These are phyloP conservation scores for Chaenocephalus aceratus DNA, from an alignment of 2,113 vertebrate species.

Conservation along the genomic window DNA sequence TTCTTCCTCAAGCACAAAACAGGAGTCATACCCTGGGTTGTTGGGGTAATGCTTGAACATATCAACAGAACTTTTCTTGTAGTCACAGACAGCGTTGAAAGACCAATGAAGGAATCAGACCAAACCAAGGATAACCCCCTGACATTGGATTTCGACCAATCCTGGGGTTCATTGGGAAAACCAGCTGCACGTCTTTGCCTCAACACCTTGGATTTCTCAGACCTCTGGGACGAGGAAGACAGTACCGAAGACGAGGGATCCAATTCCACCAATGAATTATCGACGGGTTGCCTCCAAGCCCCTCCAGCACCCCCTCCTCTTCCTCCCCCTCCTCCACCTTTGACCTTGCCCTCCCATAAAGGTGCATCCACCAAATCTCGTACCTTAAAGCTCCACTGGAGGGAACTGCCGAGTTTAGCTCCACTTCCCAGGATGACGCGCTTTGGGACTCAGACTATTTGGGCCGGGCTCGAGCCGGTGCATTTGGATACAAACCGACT, in stretches of 20 bases:
- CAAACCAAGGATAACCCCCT: constrained; percentile 43
- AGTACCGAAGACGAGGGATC: constrained; percentile 64
- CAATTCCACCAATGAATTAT: not conserved
- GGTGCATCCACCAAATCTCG: constrained; percentile 20
- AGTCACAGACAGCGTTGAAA: not conserved
- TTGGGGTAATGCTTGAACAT: too few species aligned
- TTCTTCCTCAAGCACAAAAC: not conserved
- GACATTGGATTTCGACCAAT: constrained; percentile 60
- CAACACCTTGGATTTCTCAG: constrained; percentile 83
- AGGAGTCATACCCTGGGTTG: not conserved
- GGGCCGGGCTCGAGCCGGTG: constrained; percentile 81
- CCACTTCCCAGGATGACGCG: constrained; percentile 80
- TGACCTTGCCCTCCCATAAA: not conserved
- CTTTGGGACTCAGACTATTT: constrained; percentile 83
- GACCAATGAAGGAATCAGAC: constrained; percentile 75
- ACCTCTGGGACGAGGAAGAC: constrained; percentile 86
- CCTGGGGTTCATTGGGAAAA: constrained; percentile 63
- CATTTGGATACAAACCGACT: constrained; percentile 78
- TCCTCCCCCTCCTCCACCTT: constrained; percentile 54
- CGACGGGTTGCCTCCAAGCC: not conserved
- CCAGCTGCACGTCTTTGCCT: constrained; percentile 71
- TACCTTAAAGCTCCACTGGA: constrained; percentile 85
- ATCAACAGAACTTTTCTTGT: not conserved
- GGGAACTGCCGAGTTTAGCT: constrained; percentile 72
- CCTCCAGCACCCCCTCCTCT: constrained; percentile 61